Evolutionary conservation across 2,888 invertebrate species (phyloP), one percentile per base, ranked within the genome.

Genomic region (Cacoxenus indagator): DNA sequence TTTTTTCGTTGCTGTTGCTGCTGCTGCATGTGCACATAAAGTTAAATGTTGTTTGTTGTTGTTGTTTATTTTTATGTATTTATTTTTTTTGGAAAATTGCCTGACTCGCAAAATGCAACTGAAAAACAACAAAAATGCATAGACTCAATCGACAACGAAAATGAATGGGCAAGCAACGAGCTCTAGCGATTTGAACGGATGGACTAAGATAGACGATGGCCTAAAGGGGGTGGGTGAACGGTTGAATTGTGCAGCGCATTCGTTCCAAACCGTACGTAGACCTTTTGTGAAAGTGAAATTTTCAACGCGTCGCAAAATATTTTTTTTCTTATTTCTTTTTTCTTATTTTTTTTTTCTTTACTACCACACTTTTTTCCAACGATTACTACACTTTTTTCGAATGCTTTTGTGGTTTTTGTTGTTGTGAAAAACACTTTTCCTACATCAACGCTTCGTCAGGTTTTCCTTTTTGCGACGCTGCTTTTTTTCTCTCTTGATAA

Each of bases 281-380:
- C 84, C 85, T 85, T 84, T 85, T 78, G 85, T 85, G 85, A 85
- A 85, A 85, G 85, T 85, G 85, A 85, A 86, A 85, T 83, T 86
- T 78, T 77, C 61, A 43, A 62, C 61, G 61, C 61, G 61, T 29
- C 37, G 61, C 61, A 62, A 62, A 45, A 43, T 62, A 45, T 6
- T 14, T 55, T 55, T 55, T 55, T 55, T 45, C 45, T 24, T 24
- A 1, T 45, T 43, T 1, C 24, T 45, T 24, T 45, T 43, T 45
- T 62, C 45, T 54, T 29, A 14, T 65, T 37, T 54, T 31, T 22
- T 64, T 64, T 29, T 51, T 14, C 22, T 51, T 51, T 46, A 8
- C 51, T 14, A 37, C 9, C 61, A 45, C 22, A 19, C 5, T 19
- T 51, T 51, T 51, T 51, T 17, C 19, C 1, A 19, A 11, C 22